phyloP scores from a whole-genome alignment of 2,797 vertebrate genomes.

The Pangasius larnaudii region DNA sequence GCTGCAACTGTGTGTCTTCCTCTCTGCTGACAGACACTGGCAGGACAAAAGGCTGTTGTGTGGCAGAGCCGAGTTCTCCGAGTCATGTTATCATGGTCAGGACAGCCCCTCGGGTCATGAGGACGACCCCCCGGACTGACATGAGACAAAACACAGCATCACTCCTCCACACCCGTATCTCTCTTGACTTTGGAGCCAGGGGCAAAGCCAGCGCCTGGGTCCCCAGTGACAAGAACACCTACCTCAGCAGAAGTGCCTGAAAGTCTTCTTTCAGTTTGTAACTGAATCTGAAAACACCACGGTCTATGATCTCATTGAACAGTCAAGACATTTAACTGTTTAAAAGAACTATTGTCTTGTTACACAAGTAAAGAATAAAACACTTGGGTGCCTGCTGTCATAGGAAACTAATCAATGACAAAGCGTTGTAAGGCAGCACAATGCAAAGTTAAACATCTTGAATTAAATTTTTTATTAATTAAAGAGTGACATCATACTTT shows the following conservation, averaged over 20 bases:
- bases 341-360: no score
- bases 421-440: background rate
- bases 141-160: conserved; percentile 79
- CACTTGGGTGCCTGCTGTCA: background rate
- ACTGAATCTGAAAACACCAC: conserved; percentile 28
- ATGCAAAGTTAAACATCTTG: background rate
- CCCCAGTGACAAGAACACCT: conserved; percentile 75
- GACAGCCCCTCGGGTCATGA: conserved; percentile 59
- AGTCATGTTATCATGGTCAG: conserved; percentile 50
- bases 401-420: background rate
- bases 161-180: conserved; percentile 76
- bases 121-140: conserved; percentile 67
- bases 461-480: background rate
- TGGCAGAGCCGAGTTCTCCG: conserved; percentile 44
- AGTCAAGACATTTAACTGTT: background rate
- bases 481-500: no score
- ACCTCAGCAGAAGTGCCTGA: conserved; percentile 69
- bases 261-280: conserved; percentile 38
- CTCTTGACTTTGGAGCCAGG: conserved; percentile 79
- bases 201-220: conserved; percentile 74
- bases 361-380: background rate
- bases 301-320: conserved; percentile 19
- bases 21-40: conserved; percentile 70
- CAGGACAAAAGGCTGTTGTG: conserved; percentile 71
- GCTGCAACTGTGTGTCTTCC: conserved; percentile 68